Conservation (phyloP, 2,113 vertebrate species). For the Delphinus delphis region DNA sequence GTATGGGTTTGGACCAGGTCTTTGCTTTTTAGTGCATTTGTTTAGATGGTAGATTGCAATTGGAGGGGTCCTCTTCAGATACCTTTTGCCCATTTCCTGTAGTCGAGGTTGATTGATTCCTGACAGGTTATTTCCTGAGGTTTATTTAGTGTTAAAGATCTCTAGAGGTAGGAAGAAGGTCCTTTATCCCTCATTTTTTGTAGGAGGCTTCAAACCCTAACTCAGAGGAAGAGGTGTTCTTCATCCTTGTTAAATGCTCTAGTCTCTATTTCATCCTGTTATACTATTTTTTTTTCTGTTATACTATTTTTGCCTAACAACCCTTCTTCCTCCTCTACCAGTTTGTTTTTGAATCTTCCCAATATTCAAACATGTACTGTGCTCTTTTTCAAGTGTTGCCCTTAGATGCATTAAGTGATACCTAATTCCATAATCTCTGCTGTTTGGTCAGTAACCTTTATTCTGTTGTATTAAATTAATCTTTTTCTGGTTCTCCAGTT, state of each 20-base stretch:
- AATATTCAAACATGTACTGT: background rate
- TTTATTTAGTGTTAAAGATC: background rate
- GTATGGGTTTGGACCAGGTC: background rate
- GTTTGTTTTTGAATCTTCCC: slow-evolving; percentile 6
- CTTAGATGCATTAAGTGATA: background rate
- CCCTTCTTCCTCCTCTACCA: background rate
- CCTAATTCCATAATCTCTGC: slow-evolving; percentile 1
- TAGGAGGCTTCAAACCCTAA: slow-evolving; percentile 13
- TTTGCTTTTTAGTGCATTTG: background rate
- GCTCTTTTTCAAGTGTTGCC: background rate
- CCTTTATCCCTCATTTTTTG: background rate
- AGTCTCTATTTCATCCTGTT: slow-evolving; percentile 16
- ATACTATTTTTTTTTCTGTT: background rate
- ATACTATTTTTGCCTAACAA: background rate
- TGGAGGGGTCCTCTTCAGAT: background rate
- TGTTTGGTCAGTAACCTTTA: background rate
- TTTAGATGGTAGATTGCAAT: background rate
- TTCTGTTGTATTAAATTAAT: slow-evolving; percentile 27
- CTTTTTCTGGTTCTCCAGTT: slow-evolving; percentile 30
- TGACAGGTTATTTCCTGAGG: slow-evolving; percentile 13
- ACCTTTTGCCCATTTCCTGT: background rate
- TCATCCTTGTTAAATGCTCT: slow-evolving; percentile 3
- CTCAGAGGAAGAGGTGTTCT: background rate
- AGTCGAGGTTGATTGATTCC: background rate
- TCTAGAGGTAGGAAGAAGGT: background rate